Percentiles rank a stretch among this genome's conserved stretches.
Conservation (phyloP, 2,113 vertebrate species). For the Rattus rattus region DNA sequence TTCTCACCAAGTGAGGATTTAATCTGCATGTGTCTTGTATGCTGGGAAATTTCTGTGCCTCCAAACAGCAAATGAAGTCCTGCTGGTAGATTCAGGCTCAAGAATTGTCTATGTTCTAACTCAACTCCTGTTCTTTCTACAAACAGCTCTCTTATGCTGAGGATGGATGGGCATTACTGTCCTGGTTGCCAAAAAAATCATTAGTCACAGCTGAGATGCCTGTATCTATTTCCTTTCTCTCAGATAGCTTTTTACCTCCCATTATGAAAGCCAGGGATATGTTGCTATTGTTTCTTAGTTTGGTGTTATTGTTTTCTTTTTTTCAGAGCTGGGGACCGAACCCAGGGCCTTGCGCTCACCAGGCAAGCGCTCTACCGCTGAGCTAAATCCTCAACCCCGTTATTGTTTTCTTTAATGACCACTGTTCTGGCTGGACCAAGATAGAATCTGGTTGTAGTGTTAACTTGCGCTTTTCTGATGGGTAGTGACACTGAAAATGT, state of each 20-base stretch:
- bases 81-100: not conserved
- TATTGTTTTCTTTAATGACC: not conserved
- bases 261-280: not conserved
- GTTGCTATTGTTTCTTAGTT: not conserved
- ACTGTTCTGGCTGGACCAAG: not conserved
- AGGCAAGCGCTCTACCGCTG: too few relatives aligned
- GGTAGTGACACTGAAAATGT: not conserved
- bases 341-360: too few relatives aligned
- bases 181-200: not conserved
- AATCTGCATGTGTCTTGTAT: not conserved
- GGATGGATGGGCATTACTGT: not conserved
- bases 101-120: conserved; percentile 17
- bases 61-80: not conserved
- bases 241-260: conserved; percentile 21
- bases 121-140: not conserved
- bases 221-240: conserved; percentile 12
- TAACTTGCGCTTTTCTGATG: not conserved
- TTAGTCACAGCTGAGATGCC: not conserved
- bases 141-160: not conserved
- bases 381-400: too few relatives aligned
- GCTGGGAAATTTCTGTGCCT: conserved; percentile 27
- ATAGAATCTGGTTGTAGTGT: not conserved
- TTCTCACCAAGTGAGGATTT: conserved; percentile 20
- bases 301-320: not conserved
- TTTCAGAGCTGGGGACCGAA: too few relatives aligned